A percentile compares a stretch with the other conserved stretches of the same genome.
phyloP scores from a whole-genome alignment of 2,113 vertebrate genomes.

The Potamarius usumacintae region DNA sequence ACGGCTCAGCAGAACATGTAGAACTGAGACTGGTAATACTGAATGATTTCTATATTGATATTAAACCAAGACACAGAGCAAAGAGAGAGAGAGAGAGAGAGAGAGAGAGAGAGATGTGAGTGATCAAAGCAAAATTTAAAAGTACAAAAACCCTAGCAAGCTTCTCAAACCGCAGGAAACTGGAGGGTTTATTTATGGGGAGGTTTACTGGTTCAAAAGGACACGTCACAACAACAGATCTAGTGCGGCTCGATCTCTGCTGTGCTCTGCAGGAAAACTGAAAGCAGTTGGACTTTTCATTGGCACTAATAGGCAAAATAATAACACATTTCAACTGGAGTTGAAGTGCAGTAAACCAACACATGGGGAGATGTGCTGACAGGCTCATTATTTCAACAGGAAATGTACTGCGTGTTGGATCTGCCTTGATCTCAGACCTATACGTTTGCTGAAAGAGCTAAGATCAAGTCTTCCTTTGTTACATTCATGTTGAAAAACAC shows the following conservation, averaged over 20 bases:
- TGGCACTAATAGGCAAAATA: conserved; percentile 36
- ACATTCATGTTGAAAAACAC: background rate
- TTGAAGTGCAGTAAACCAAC: conserved; percentile 17
- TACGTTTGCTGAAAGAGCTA: background rate
- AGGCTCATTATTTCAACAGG: conserved; percentile 32
- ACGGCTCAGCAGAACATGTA: conserved; percentile 30
- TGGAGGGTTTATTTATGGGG: conserved; percentile 29
- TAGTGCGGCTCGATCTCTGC: conserved; percentile 5
- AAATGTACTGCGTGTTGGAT: conserved; percentile 10
- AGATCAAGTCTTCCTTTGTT: background rate
- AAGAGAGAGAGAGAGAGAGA: background rate
- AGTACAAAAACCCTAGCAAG: conserved; percentile 13
- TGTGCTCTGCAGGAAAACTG: conserved; percentile 20
- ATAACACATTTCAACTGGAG: conserved; percentile 21
- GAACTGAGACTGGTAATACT: conserved; percentile 57
- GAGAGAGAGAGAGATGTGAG: background rate
- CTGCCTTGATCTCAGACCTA: conserved; percentile 8
- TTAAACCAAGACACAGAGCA: conserved; percentile 56
- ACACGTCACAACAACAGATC: conserved; percentile 20
- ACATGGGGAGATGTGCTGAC: conserved; percentile 19
- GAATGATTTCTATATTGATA: conserved; percentile 73
- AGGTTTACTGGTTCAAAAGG: conserved; percentile 27
- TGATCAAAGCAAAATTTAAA: conserved; percentile 15
- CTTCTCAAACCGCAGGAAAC: background rate
- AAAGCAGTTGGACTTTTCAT: conserved; percentile 13